Evolutionary conservation across 2,113 vertebrate species (phyloP).

Genomic region (Megalops atlanticus): DNA sequence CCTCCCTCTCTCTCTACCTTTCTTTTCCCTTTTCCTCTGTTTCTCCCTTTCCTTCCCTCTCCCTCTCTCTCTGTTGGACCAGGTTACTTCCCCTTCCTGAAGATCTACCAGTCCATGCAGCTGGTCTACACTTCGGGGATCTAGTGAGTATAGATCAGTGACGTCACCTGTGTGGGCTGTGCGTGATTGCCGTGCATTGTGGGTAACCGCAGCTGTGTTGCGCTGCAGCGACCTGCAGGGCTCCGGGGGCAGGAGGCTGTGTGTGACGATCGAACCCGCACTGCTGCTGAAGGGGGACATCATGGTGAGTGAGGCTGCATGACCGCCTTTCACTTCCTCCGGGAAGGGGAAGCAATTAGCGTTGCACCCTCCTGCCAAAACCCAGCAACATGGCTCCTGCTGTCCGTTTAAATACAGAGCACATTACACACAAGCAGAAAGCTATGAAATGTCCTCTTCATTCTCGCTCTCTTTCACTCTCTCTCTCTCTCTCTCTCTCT

Average conservation of each 20-base stretch:
- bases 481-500: constrained; percentile 28
- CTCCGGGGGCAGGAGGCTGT: constrained; percentile 73
- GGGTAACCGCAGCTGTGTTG: constrained; percentile 40
- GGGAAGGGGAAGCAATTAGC: background rate
- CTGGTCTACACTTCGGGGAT: constrained; percentile 90
- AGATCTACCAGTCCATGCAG: constrained; percentile 95
- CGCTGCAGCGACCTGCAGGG: constrained; percentile 70
- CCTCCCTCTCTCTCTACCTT: background rate
- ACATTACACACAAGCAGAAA: background rate
- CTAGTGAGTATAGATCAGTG: constrained; percentile 76
- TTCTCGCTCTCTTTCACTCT: background rate
- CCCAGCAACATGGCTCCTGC: too few relatives aligned
- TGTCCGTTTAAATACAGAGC: background rate
- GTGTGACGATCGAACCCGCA: constrained; percentile 85
- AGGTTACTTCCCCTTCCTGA: constrained; percentile 89
- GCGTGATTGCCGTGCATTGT: constrained; percentile 3
- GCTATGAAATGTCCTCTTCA: too few relatives aligned
- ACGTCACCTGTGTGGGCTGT: background rate
- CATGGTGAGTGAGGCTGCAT: constrained; percentile 71
- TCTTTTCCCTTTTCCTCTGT: constrained; percentile 11
- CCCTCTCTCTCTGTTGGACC: constrained; percentile 13
- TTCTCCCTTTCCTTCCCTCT: constrained; percentile 6
- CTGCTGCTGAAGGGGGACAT: constrained; percentile 90
- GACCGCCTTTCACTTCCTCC: background rate
- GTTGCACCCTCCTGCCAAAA: background rate